Base-by-base conservation (phyloP, 2,888 invertebrate genomes). In the Girardia tigrina region DNA sequence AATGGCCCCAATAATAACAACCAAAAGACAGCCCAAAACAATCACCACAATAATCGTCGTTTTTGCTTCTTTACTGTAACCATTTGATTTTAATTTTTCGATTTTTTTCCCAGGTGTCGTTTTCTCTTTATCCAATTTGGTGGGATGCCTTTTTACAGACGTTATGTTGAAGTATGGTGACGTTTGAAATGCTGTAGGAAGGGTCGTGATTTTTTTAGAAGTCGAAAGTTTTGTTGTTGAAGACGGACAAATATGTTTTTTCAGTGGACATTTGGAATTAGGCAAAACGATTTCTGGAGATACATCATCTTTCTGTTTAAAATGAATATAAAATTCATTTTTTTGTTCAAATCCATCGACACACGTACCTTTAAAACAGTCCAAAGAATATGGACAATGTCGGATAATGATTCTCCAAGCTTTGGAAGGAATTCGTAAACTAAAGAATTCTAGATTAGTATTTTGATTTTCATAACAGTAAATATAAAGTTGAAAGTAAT, bases 331-430 rank as follows among this genome's bases (percentile, higher is more conserved):
- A n/a, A 20, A 56, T 56, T 56, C 56, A 2, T 56, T 56, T 56
- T 4, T n/a, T 12, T 8, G n/a, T 56, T n/a, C 2, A 2, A 56
- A 20, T 12, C 56, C 56, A 8, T 56, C 56, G n/a, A 56, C 56
- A 56, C 56, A 56, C n/a, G 23, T 8, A 20, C 56, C 56, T 8
- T 20, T 6, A 8, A 20, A 6, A 56, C 56, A 56, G n/a, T 23
- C 56, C 8, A 4, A 56, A 56, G 56, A 56, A 56, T 56, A 56
- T 56, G 8, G n/a, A 56, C 56, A 56, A 56, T 56, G 20, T 56
- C 56, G n/a, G n/a, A 56, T n/a, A 56, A 56, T 56, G n/a, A 56
- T 56, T 56, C 56, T 56, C 56, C 56, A 56, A 4, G 56, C n/a
- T 56, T 56, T 56, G n/a, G 56, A 4, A 20, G 56, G n/a, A 6